Evolutionary conservation across 53 echinoderm and acorn worm genomes (phyloP).

Genomic region (Actinopyga echinites): DNA sequence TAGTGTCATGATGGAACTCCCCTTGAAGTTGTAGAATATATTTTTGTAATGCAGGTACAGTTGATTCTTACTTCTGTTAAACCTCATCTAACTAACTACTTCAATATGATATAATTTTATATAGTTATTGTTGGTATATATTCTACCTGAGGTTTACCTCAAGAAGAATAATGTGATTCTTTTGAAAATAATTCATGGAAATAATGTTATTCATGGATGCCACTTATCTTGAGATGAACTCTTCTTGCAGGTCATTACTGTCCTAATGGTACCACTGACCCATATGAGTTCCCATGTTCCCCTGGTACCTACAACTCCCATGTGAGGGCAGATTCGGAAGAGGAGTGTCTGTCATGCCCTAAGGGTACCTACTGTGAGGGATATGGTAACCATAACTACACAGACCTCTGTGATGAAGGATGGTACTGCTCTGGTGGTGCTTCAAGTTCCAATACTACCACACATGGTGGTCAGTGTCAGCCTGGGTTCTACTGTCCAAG

Average conservation of each 20-base stretch:
- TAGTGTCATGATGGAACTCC: too few relatives aligned
- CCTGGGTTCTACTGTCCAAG: conserved; percentile 94
- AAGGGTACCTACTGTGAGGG: conserved; percentile 92
- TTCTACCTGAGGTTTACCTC: neutral
- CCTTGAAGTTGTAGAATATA: too few relatives aligned
- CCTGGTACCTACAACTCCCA: conserved; percentile 91
- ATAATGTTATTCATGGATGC: neutral
- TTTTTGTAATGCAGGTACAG: too few relatives aligned
- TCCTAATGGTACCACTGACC: conserved; percentile 83
- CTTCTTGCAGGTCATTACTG: conserved; percentile 80
- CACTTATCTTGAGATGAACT: neutral
- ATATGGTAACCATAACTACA: conserved; percentile 91
- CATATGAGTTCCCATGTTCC: conserved; percentile 88
- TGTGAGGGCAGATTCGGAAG: conserved; percentile 60
- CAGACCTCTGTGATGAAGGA: conserved; percentile 87
- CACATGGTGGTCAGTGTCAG: conserved; percentile 90
- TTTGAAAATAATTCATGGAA: neutral
- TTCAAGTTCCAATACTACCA: conserved; percentile 67
- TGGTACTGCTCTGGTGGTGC: conserved; percentile 92
- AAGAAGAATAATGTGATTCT: neutral
- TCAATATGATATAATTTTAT: too few relatives aligned
- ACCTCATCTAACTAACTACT: too few relatives aligned
- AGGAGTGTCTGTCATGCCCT: conserved; percentile 80
- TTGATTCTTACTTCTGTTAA: too few relatives aligned
- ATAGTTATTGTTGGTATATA: too few relatives aligned